Conservation (phyloP, 2,113 vertebrate genomes). For the Mionectes macconnelli region DNA sequence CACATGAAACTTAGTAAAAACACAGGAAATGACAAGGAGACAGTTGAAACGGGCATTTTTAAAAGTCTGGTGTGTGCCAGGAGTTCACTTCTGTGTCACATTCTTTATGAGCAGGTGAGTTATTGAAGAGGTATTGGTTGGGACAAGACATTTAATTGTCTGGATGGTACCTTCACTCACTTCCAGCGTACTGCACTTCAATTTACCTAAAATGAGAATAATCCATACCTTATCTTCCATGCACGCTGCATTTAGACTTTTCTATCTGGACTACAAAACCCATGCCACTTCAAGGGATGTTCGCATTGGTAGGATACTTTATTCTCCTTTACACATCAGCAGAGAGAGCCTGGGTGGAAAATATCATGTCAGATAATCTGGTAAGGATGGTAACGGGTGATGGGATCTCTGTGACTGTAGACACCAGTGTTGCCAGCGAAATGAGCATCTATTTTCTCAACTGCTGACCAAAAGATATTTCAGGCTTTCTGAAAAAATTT, state of each 20-base stretch:
- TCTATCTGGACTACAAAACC: neutral
- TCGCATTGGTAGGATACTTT: neutral
- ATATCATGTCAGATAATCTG: neutral
- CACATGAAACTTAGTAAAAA: neutral
- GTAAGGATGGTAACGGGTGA: fast-evolving
- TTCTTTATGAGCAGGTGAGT: neutral
- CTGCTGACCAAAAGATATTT: neutral
- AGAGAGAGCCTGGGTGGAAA: neutral
- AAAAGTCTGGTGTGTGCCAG: neutral
- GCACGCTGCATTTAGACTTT: neutral
- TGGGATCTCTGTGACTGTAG: neutral
- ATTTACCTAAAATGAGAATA: neutral
- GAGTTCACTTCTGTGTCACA: neutral
- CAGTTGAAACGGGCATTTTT: neutral
- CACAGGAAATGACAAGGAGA: neutral
- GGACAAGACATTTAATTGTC: neutral
- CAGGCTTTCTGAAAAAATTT: neutral
- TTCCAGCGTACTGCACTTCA: neutral
- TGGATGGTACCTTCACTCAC: neutral
- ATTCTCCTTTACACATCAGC: neutral
- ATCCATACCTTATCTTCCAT: neutral
- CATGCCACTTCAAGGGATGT: neutral
- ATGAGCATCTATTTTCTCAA: neutral
- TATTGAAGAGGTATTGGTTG: neutral
- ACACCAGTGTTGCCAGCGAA: fast-evolving